Conservation (phyloP, 1,140 invertebrate species). For the Thaumetopoea pityocampa region DNA sequence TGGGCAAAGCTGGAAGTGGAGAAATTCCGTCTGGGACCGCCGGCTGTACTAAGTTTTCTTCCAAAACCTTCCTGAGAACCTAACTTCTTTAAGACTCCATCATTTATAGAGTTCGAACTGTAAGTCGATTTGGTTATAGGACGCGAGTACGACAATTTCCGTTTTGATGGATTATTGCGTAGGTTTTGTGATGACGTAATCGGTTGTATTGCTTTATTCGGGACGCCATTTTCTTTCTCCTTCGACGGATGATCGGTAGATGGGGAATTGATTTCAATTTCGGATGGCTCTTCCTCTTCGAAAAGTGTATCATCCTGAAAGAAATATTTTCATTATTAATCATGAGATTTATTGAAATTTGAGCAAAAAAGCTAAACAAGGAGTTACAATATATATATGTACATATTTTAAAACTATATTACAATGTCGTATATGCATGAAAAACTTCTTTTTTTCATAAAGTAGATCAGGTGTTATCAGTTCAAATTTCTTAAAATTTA, state of each 20-base stretch:
- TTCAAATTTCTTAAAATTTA: no score
- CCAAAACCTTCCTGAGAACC: conserved; percentile 51
- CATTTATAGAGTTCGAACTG: conserved; percentile 50
- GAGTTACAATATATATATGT: no score
- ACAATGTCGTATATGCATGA: no score
- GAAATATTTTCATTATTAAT: no score
- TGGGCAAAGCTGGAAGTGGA: conserved; percentile 89
- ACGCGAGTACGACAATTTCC: conserved; percentile 50
- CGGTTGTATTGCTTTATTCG: conserved; percentile 30
- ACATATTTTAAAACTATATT: no score
- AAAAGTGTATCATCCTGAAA: conserved; percentile 69
- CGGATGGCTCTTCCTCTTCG: conserved; percentile 73
- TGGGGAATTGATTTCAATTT: conserved; percentile 39
- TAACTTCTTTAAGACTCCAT: conserved; percentile 37
- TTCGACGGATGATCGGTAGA: no score
- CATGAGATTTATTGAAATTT: no score
- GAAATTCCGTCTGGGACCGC: conserved; percentile 78
- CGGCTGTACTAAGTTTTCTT: conserved; percentile 38
- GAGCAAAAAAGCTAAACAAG: no score
- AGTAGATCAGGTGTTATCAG: no score
- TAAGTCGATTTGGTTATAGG: conserved; percentile 45
- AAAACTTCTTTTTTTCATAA: no score
- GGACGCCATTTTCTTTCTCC: conserved; percentile 32
- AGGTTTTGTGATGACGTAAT: conserved; percentile 32
- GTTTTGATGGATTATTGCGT: conserved; percentile 43